Percentiles rank a stretch among this genome's conserved stretches.
phyloP scores from a whole-genome alignment of 2,888 invertebrate genomes.

The Desoria tigrina region DNA sequence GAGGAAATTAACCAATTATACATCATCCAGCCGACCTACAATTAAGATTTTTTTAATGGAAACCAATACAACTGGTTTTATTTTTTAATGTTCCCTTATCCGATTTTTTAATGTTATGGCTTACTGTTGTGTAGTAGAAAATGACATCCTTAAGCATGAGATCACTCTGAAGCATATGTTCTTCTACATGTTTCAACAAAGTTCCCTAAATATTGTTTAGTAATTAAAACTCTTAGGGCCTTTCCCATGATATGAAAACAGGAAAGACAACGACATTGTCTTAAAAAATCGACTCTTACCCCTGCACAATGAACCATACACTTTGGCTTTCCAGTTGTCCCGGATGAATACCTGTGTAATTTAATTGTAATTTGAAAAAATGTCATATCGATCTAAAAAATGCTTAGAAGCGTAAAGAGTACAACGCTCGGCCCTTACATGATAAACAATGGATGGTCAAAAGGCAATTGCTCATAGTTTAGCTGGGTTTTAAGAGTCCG shows the following conservation, averaged over 20 bases:
- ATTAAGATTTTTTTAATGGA: background rate
- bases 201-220: constrained; percentile 59
- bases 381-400: too few species aligned
- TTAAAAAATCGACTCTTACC: constrained; percentile 59
- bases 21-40: constrained; percentile 65
- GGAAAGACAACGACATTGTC: too few species aligned
- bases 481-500: constrained; percentile 29
- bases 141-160: constrained; percentile 59
- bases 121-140: constrained; percentile 63
- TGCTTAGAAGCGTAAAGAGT: too few species aligned
- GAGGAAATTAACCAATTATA: constrained; percentile 63
- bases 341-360: constrained; percentile 55
- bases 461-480: constrained; percentile 61
- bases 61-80: too few species aligned
- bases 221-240: background rate
- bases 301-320: constrained; percentile 64
- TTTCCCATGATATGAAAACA: background rate
- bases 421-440: too few species aligned
- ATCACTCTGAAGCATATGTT: constrained; percentile 62
- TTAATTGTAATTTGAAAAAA: too few species aligned
- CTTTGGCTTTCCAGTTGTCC: constrained; percentile 65
- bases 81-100: too few species aligned
- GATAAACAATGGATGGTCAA: constrained; percentile 63
- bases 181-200: constrained; percentile 62
- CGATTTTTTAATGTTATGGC: too few species aligned